These are phyloP conservation scores for Gastracanthus pulcherrimus DNA, from an alignment of 2,888 invertebrate genomes.

Conservation along the genomic window DNA sequence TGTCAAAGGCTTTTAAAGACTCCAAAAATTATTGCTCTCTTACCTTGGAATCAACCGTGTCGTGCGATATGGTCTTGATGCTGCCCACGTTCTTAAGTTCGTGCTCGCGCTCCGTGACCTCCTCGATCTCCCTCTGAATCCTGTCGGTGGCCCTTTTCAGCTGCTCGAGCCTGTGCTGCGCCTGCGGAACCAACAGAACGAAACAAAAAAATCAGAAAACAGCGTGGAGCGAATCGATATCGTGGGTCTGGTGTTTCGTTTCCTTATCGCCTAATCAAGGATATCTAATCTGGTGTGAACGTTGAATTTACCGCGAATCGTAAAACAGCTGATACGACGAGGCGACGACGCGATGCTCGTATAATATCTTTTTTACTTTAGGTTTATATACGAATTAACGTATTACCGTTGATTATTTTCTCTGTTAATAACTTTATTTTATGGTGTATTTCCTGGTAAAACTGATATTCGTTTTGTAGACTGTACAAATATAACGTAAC, in stretches of 20 bases:
- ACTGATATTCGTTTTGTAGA: too few species aligned
- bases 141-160: constrained; percentile 82
- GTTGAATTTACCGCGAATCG: neutral
- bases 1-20: too few species aligned
- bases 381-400: neutral
- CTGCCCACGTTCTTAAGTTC: constrained; percentile 85
- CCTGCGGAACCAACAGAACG: too few species aligned
- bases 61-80: constrained; percentile 80
- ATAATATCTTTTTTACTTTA: neutral
- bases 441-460: too few species aligned
- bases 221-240: neutral
- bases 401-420: neutral
- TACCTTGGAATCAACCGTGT: constrained; percentile 78
- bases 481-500: too few species aligned
- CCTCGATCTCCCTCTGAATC: constrained; percentile 93
- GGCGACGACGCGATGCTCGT: neutral
- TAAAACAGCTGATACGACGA: neutral
- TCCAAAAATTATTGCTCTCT: neutral
- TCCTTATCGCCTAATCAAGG: constrained; percentile 10
- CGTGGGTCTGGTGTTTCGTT: neutral
- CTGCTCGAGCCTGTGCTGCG: constrained; percentile 84
- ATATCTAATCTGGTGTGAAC: constrained; percentile 23
- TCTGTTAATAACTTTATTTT: too few species aligned
- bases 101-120: constrained; percentile 90
- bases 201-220: neutral